Conservation (phyloP, 2,888 invertebrate genomes). For the Drosophila vallismaia region DNA sequence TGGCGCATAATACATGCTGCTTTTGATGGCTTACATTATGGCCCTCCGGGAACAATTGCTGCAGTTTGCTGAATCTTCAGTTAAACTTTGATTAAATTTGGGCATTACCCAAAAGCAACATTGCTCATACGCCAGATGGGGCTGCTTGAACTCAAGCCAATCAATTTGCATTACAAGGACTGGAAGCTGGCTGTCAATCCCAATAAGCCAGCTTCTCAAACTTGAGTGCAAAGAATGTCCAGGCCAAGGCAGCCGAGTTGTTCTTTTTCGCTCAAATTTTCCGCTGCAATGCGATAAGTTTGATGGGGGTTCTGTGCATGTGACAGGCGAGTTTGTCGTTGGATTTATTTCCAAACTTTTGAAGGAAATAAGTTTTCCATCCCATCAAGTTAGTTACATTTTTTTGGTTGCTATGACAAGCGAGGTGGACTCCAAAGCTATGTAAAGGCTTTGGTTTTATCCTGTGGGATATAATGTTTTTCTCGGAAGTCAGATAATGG, state of each 20-base stretch:
- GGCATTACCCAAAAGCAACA: constrained; percentile 1
- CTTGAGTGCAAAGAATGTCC: constrained; percentile 18
- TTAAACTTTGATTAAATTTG: constrained; percentile 32
- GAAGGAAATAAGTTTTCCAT: constrained; percentile 7
- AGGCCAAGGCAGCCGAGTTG: constrained; percentile 16
- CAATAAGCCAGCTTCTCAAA: constrained; percentile 49
- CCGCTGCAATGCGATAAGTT: constrained; percentile 21
- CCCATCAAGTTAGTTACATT: constrained; percentile 10
- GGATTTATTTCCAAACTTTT: constrained; percentile 13
- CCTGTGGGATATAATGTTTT: not conserved
- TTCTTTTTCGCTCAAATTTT: constrained; percentile 12
- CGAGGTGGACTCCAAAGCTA: no score
- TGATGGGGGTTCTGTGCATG: constrained; percentile 31
- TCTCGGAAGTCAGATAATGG: not conserved
- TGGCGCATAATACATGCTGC: constrained; percentile 22
- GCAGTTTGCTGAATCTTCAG: constrained; percentile 26
- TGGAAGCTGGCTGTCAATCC: constrained; percentile 57
- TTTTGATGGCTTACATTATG: constrained; percentile 37
- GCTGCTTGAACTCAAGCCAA: constrained; percentile 36
- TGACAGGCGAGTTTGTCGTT: constrained; percentile 27
- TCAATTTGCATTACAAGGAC: constrained; percentile 52
- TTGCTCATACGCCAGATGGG: constrained; percentile 28
- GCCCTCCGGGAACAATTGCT: constrained; percentile 34
- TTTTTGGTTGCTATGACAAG: not conserved
- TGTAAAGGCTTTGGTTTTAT: not conserved